These are phyloP conservation scores for Sycophaga agraensis DNA, from an alignment of 1,140 invertebrate genomes.

Conservation along the genomic window DNA sequence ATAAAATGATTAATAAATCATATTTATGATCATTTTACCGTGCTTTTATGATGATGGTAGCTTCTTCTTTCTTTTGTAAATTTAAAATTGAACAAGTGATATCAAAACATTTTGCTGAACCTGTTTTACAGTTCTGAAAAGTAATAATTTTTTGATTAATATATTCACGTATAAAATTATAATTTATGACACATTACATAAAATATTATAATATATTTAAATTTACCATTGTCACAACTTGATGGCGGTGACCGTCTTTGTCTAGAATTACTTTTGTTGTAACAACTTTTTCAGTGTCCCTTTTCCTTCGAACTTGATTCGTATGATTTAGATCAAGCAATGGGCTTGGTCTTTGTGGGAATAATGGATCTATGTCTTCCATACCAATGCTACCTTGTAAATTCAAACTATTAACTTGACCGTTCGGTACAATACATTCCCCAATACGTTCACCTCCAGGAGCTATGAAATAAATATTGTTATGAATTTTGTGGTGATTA, in stretches of 20 bases:
- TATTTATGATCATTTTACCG: slow-evolving; percentile 50
- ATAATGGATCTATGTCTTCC: slow-evolving; percentile 51
- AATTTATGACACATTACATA: too few species aligned
- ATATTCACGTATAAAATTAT: too few species aligned
- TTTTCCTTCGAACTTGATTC: slow-evolving; percentile 57
- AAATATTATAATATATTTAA: too few species aligned
- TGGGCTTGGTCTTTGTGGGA: slow-evolving; percentile 31
- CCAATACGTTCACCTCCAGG: slow-evolving; percentile 56
- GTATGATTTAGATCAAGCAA: slow-evolving; percentile 39
- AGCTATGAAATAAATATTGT: slow-evolving; percentile 29
- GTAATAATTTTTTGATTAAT: too few species aligned
- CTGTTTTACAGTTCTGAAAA: slow-evolving; percentile 74
- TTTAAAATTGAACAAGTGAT: slow-evolving; percentile 80
- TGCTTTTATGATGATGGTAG: slow-evolving; percentile 76
- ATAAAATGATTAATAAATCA: slow-evolving; percentile 1
- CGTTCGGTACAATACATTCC: slow-evolving; percentile 63
- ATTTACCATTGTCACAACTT: slow-evolving; percentile 79
- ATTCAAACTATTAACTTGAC: slow-evolving; percentile 70
- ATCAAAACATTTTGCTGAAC: slow-evolving; percentile 82
- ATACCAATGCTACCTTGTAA: slow-evolving; percentile 61
- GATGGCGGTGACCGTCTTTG: slow-evolving; percentile 68
- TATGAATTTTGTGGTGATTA: background rate
- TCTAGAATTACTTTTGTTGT: slow-evolving; percentile 70
- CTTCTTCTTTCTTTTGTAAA: slow-evolving; percentile 71
- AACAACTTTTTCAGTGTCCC: slow-evolving; percentile 74